These are phyloP conservation scores for Camponotus fellah DNA, from an alignment of 2,888 invertebrate species.

Conservation along the genomic window DNA sequence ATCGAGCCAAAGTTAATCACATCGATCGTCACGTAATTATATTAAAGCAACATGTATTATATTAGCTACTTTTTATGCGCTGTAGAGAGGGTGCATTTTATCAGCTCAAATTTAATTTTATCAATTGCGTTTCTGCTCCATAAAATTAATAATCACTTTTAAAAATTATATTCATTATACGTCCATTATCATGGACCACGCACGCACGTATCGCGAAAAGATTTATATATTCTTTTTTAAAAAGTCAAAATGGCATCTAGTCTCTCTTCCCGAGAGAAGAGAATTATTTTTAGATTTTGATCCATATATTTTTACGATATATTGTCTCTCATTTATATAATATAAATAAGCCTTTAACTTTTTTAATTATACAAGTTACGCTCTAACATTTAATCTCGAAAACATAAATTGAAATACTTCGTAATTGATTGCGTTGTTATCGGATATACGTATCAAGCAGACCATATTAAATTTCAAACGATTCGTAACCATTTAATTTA, in stretches of 20 bases:
- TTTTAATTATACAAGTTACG: background rate
- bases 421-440: conserved; percentile 45
- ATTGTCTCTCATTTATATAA: background rate
- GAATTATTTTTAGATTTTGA: background rate
- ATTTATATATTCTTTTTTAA: background rate
- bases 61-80: background rate
- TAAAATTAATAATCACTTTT: conserved; percentile 23
- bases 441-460: conserved; percentile 41
- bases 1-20: conserved; percentile 5
- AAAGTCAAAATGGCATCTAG: background rate
- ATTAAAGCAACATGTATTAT: conserved; percentile 1
- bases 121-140: background rate
- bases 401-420: conserved; percentile 31
- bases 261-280: background rate
- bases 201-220: background rate
- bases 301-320: background rate
- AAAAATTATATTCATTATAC: background rate
- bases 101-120: background rate
- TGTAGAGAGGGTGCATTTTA: conserved; percentile 1
- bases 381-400: conserved; percentile 33
- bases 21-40: background rate
- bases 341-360: conserved; percentile 17
- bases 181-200: background rate
- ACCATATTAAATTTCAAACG: conserved; percentile 49
- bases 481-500: conserved; percentile 50